Evolutionary conservation across 2,113 vertebrate species (phyloP).

Genomic region (Entomyzon cyanotis): DNA sequence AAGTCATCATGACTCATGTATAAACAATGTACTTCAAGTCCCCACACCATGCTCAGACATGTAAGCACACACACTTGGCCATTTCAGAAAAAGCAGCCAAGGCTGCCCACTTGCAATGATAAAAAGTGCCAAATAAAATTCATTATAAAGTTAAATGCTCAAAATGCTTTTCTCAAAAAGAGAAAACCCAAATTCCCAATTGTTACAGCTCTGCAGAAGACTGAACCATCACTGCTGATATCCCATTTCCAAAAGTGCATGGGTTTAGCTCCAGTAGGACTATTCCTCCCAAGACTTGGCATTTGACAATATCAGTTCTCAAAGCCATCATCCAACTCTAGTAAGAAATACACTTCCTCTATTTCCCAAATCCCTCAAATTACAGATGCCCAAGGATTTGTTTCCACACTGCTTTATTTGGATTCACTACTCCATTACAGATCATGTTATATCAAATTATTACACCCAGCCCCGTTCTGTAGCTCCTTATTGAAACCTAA

Average conservation of each 20-base stretch:
- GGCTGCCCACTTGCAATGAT: not conserved
- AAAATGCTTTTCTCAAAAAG: not conserved
- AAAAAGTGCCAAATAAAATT: not conserved
- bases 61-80: not conserved
- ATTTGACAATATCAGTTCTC: not conserved
- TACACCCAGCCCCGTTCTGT: not conserved
- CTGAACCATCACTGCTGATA: not conserved
- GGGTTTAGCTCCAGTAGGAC: not conserved
- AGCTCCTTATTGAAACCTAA: not conserved
- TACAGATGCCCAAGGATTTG: not conserved
- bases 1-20: not conserved
- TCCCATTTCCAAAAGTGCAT: not conserved
- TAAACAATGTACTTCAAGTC: not conserved
- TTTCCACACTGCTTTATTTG: not conserved
- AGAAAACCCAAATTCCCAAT: not conserved
- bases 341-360: not conserved
- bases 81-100: not conserved
- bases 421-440: not conserved
- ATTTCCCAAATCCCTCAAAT: not conserved
- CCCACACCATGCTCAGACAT: not conserved
- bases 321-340: not conserved
- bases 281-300: not conserved
- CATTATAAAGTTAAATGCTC: not conserved
- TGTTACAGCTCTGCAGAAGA: not conserved
- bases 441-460: fast-evolving